phyloP scores from a whole-genome alignment of 2,888 invertebrate genomes.

The Cheilosia urbana region DNA sequence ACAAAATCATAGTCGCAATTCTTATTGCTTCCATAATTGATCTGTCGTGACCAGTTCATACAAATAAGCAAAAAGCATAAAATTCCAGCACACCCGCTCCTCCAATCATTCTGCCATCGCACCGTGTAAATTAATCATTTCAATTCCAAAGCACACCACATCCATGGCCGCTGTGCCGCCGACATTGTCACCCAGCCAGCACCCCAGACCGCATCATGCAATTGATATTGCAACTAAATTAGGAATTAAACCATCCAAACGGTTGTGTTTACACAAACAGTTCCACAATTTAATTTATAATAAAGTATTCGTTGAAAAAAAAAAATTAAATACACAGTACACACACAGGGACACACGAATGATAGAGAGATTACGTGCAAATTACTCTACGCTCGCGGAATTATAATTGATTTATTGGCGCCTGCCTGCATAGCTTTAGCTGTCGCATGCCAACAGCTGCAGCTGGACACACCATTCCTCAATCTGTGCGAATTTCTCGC shows the following conservation, averaged over 20 bases:
- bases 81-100: conserved; percentile 63
- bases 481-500: conserved; percentile 28
- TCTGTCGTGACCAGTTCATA: conserved; percentile 70
- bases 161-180: conserved; percentile 28
- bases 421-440: conserved; percentile 42
- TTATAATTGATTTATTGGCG: conserved; percentile 73
- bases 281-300: conserved; percentile 60
- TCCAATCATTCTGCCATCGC: conserved; percentile 25
- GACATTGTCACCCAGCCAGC: not conserved
- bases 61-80: conserved; percentile 32
- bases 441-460: conserved; percentile 26
- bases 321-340: not conserved
- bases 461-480: conserved; percentile 23
- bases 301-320: conserved; percentile 50
- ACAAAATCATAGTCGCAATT: conserved; percentile 36
- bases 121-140: conserved; percentile 67
- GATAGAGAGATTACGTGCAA: conserved; percentile 64
- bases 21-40: conserved; percentile 65
- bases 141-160: conserved; percentile 56
- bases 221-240: conserved; percentile 63
- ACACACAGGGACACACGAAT: not conserved
- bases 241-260: conserved; percentile 66
- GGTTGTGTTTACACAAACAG: conserved; percentile 68
- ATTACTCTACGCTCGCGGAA: conserved; percentile 71
- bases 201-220: conserved; percentile 45